Conservation (phyloP, 2,797 vertebrate genomes). For the Sebastes cheni region DNA sequence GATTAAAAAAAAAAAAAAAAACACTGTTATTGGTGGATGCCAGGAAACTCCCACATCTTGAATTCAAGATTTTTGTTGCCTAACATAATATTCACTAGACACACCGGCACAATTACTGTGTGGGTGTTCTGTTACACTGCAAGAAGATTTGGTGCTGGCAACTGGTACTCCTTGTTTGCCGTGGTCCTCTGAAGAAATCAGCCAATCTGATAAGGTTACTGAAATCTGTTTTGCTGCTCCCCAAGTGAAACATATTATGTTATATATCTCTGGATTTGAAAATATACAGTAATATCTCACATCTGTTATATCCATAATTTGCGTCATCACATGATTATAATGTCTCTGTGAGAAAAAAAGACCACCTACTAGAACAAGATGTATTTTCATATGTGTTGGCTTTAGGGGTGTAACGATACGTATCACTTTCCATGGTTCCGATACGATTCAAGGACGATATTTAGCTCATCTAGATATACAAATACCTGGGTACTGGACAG, state of each 20-base stretch:
- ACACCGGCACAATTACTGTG: not conserved
- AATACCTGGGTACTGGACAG: too few relatives aligned
- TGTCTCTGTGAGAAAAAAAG: not conserved
- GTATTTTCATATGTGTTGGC: not conserved
- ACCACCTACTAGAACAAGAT: not conserved
- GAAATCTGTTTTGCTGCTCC: not conserved
- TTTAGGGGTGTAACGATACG: too few relatives aligned
- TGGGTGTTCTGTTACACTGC: not conserved
- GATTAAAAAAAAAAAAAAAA: not conserved
- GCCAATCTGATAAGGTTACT: not conserved
- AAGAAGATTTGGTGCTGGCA: not conserved
- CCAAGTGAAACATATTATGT: not conserved
- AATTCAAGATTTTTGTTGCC: not conserved
- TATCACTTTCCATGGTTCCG: too few relatives aligned
- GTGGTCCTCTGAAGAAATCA: not conserved
- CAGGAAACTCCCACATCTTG: not conserved
- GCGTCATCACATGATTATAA: not conserved
- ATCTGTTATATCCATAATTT: not conserved
- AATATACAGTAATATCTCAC: not conserved
- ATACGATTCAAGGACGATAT: too few relatives aligned
- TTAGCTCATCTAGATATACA: too few relatives aligned
- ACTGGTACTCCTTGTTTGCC: not conserved
- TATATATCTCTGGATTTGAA: not conserved
- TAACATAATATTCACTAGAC: not conserved
- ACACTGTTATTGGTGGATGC: not conserved